Base-by-base conservation (phyloP, 2,797 vertebrate species). In the Cephalopachus bancanus region DNA sequence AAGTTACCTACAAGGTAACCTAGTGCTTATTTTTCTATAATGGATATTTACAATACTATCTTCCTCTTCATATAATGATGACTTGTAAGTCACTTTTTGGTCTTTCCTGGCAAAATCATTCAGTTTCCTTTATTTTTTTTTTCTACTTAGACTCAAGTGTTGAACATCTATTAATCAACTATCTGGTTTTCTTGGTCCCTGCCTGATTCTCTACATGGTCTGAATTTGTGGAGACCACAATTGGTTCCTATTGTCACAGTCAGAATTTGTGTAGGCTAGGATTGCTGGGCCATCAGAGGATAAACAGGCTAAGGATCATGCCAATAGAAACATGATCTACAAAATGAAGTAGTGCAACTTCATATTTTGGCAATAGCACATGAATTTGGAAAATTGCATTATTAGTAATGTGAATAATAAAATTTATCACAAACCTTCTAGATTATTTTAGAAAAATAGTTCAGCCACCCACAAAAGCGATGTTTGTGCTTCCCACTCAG, bases 361-460 rank as follows among this genome's bases (percentile, higher is more conserved):
- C 10, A 0, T 89, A 64, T 69, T 94, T 89, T 44, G 60, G 20
- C 55, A 72, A 90, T 24, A 81, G 1, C 55, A 74, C 62, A 59
- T 88, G 44, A 95, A 28, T 30, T 86, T 89, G 24, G 37, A 85
- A 74, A 83, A 72, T 22, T 95, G 7, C 37, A 74, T 89, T 93
- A 60, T 96, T 57, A 91, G 12, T 83, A 28, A 59, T 49, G 51
- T 89, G 44, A 96, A 74, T 85, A 93, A 90, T 60, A 79, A 64
- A 92, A 81, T 85, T 83, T 65, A 75, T 75, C 79, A 67, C 10
- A 83, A 49, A 59, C 19, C 33, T 92, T 92, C 51, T 8, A 89
- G 19, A 91, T 85, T 92, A 26, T 96, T 89, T 51, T 9, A 74
- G 49, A 85, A 94, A 92, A 93, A 69, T 64, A 75, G 26, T 93